Conservation (phyloP, 30 jellyfish, hydroid and myxozoan genomes). For the Cassiopea andromeda region DNA sequence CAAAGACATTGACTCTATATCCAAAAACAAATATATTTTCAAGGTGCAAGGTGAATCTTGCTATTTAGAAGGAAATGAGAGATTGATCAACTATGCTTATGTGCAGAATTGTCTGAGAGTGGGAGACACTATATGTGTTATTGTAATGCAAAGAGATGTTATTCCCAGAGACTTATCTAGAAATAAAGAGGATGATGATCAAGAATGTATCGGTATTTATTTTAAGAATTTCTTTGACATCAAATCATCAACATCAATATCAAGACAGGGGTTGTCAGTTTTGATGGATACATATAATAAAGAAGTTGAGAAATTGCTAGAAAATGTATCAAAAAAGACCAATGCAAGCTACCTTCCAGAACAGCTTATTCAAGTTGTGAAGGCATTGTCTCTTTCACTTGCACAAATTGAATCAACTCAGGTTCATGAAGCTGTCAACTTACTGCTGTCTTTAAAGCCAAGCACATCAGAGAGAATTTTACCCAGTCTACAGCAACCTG, state of each 20-base stretch:
- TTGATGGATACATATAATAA: slow-evolving; percentile 82
- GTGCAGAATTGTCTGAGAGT: slow-evolving; percentile 77
- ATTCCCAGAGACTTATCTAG: slow-evolving; percentile 75
- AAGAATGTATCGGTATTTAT: slow-evolving; percentile 76
- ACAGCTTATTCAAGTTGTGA: slow-evolving; percentile 84
- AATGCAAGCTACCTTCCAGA: slow-evolving; percentile 78
- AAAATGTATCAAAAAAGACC: slow-evolving; percentile 57
- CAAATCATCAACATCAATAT: slow-evolving; percentile 62
- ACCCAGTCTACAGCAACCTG: slow-evolving; percentile 28
- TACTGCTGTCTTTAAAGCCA: slow-evolving; percentile 78
- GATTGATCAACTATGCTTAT: slow-evolving; percentile 68
- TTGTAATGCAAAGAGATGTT: slow-evolving; percentile 47
- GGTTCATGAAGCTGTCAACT: slow-evolving; percentile 84
- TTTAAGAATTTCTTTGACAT: slow-evolving; percentile 78
- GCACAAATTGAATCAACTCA: slow-evolving; percentile 81
- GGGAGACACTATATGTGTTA: slow-evolving; percentile 52
- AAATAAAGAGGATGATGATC: slow-evolving; percentile 78
- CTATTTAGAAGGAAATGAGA: slow-evolving; percentile 79
- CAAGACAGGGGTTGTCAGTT: slow-evolving; percentile 89
- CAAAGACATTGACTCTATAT: slow-evolving; percentile 77
- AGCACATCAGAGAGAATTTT: slow-evolving; percentile 18
- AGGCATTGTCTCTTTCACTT: slow-evolving; percentile 83
- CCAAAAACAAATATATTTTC: slow-evolving; percentile 73
- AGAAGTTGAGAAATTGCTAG: slow-evolving; percentile 79
- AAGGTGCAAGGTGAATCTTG: slow-evolving; percentile 82